Conservation (phyloP, 2,113 vertebrate species). For the Ivindomyrus marchei region DNA sequence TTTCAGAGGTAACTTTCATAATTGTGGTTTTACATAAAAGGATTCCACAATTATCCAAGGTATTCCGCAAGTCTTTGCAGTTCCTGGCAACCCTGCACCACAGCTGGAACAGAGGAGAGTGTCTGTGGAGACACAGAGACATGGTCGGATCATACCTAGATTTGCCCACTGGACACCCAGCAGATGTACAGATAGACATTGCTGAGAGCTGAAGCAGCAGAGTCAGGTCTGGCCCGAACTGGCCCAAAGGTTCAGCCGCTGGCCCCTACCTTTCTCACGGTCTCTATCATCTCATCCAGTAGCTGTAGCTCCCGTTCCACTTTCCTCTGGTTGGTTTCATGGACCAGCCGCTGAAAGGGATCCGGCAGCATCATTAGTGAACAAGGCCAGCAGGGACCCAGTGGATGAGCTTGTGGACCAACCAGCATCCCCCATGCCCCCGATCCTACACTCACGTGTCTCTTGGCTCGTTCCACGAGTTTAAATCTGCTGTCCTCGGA, state of each 20-base stretch:
- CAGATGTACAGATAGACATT: background rate
- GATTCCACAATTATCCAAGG: slow-evolving; percentile 37
- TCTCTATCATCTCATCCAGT: slow-evolving; percentile 67
- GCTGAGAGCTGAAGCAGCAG: background rate
- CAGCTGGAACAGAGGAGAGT: slow-evolving; percentile 51
- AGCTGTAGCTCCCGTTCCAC: slow-evolving; percentile 69
- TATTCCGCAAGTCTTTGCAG: slow-evolving; percentile 54
- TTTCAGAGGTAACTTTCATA: background rate
- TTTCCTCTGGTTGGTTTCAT: slow-evolving; percentile 68
- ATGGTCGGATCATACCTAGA: background rate
- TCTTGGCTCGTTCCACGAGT: slow-evolving; percentile 60
- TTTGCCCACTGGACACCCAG: background rate
- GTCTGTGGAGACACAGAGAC: slow-evolving; percentile 40
- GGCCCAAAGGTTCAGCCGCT: too few relatives aligned
- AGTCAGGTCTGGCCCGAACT: background rate
- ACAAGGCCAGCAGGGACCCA: background rate
- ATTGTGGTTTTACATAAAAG: background rate
- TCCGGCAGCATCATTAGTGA: background rate
- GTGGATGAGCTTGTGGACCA: background rate
- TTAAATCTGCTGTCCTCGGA: slow-evolving; percentile 46
- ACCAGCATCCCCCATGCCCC: too few relatives aligned
- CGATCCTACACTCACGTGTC: slow-evolving; percentile 50
- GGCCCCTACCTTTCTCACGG: slow-evolving; percentile 67
- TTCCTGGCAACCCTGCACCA: slow-evolving; percentile 46
- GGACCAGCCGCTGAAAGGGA: slow-evolving; percentile 63